Conservation (phyloP, 1,140 invertebrate species). For the Musca domestica region DNA sequence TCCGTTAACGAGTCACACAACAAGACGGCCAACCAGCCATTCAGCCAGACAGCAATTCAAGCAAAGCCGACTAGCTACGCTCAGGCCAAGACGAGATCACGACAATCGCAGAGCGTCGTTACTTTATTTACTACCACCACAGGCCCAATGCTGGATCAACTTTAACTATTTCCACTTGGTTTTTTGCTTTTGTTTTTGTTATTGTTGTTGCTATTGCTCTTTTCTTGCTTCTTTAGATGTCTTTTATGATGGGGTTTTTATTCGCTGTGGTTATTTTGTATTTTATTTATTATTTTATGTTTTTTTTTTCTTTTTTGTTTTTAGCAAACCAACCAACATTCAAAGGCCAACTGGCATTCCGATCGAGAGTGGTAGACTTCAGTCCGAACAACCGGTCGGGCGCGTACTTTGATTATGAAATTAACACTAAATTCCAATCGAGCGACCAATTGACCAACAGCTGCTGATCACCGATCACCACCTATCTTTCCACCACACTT, state of each 20-base stretch:
- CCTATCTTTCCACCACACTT: neutral
- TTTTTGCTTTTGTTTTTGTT: neutral
- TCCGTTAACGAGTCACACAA: slow-evolving; percentile 13
- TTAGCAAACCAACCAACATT: slow-evolving; percentile 3
- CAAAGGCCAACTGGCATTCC: slow-evolving; percentile 9
- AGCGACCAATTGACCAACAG: slow-evolving; percentile 13
- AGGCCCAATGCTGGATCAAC: neutral
- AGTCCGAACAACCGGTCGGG: slow-evolving; percentile 12
- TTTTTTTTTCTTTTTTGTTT: neutral
- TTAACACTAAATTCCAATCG: slow-evolving; percentile 4
- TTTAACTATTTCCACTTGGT: neutral
- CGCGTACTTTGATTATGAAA: slow-evolving; percentile 15
- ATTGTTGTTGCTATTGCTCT: neutral
- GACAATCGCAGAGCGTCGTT: slow-evolving; percentile 14
- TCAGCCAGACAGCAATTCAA: neutral
- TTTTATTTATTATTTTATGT: neutral
- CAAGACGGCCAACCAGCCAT: neutral
- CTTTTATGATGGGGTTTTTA: neutral
- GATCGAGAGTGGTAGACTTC: neutral
- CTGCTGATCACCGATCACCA: neutral
- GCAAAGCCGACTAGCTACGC: neutral
- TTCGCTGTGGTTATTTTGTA: neutral
- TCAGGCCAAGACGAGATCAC: slow-evolving; percentile 12
- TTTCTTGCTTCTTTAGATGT: neutral
- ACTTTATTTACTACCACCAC: neutral